Percentiles rank a stretch among this genome's conserved stretches.
phyloP scores from a whole-genome alignment of 2,888 invertebrate species.

The Thera obeliscata region DNA sequence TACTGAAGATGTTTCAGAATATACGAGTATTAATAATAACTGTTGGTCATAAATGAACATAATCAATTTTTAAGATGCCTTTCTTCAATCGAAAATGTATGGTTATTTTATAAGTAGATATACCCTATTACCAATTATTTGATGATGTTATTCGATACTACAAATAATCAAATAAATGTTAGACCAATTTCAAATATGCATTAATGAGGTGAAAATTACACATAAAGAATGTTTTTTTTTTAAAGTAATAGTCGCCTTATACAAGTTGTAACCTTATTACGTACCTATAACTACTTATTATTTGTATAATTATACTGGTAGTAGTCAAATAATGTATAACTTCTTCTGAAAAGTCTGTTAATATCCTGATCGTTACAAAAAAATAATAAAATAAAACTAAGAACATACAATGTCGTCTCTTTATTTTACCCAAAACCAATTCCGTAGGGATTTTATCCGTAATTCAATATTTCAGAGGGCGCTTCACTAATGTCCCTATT shows the following conservation, averaged over 20 bases:
- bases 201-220: neutral
- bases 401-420: conserved; percentile 57
- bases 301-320: neutral
- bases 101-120: conserved; percentile 8
- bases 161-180: neutral
- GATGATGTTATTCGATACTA: neutral
- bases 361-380: conserved; percentile 73
- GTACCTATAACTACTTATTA: neutral
- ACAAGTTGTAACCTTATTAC: conserved; percentile 52
- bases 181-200: neutral
- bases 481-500: conserved; percentile 52
- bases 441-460: conserved; percentile 51
- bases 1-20: conserved; percentile 47
- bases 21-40: conserved; percentile 43
- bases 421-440: conserved; percentile 53
- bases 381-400: conserved; percentile 65
- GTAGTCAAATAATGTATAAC: conserved; percentile 57
- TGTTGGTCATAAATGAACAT: conserved; percentile 54
- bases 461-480: conserved; percentile 59
- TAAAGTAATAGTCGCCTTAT: neutral
- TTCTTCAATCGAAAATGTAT: conserved; percentile 58
- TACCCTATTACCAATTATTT: neutral
- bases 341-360: conserved; percentile 69
- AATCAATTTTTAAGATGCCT: conserved; percentile 54
- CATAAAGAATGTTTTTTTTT: neutral